Evolutionary conservation across 2,797 vertebrate genomes (phyloP).

Genomic region (Bradypodion ventrale): DNA sequence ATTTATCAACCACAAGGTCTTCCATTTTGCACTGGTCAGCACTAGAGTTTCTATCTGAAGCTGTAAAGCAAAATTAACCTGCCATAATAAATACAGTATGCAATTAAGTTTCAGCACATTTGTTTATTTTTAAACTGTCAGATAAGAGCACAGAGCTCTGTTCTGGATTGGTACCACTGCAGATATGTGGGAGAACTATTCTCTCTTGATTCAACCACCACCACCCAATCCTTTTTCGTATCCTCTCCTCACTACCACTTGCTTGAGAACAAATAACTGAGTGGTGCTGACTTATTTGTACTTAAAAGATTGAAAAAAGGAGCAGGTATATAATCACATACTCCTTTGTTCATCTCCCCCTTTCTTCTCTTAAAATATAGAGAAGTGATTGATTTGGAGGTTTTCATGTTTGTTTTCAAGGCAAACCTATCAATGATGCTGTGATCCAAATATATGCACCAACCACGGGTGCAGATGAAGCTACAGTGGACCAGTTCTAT

Average conservation of each 20-base stretch:
- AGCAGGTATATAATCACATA: neutral
- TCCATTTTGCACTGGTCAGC: neutral
- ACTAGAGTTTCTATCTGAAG: neutral
- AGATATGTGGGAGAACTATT: neutral
- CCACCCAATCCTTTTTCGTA: too few relatives aligned
- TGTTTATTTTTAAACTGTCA: neutral
- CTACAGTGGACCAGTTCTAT: too few relatives aligned
- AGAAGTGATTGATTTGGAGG: neutral
- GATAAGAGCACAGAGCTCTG: neutral
- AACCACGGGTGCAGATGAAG: too few relatives aligned
- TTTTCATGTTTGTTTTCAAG: too few relatives aligned
- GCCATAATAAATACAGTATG: neutral
- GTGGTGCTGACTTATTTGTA: too few relatives aligned
- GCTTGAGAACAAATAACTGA: too few relatives aligned
- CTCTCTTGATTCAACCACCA: too few relatives aligned
- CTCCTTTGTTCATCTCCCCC: neutral
- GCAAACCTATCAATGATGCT: too few relatives aligned
- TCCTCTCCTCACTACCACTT: too few relatives aligned
- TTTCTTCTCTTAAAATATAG: neutral
- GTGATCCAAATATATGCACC: too few relatives aligned
- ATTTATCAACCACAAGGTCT: slow-evolving; percentile 53
- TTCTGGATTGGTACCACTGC: neutral
- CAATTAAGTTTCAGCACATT: neutral
- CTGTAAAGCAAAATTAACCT: neutral
- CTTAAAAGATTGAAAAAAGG: too few relatives aligned